phyloP scores from a whole-genome alignment of 2,797 vertebrate genomes.

The Alosa sapidissima region DNA sequence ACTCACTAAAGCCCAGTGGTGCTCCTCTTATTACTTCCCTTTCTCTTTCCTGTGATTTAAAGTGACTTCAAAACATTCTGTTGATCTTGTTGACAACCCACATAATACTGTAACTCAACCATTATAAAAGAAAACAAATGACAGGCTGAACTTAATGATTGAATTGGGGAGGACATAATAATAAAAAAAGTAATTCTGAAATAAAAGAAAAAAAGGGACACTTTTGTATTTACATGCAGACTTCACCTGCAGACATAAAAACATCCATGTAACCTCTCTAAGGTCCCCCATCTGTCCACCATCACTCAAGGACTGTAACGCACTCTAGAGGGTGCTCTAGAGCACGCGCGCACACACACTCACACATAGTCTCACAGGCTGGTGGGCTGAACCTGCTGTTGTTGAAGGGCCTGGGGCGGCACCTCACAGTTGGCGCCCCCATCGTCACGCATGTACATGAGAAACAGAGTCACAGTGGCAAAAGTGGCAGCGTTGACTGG shows the following conservation, averaged over 20 bases:
- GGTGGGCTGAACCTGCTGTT: constrained; percentile 75
- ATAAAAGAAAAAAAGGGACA: constrained; percentile 31
- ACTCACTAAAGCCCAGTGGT: neutral
- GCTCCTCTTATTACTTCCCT: neutral
- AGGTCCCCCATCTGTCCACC: neutral
- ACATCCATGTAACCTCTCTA: neutral
- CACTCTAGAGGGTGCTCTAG: neutral
- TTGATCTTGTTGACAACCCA: neutral
- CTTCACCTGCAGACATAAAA: neutral
- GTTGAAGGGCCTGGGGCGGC: constrained; percentile 56
- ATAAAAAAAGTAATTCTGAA: too few species aligned
- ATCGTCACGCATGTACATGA: constrained; percentile 78
- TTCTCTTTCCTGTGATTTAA: neutral
- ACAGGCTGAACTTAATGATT: neutral
- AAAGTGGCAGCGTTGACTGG: constrained; percentile 96
- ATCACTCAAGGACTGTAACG: neutral
- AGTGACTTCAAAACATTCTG: neutral
- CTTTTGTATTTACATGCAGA: neutral
- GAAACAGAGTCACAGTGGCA: constrained; percentile 90
- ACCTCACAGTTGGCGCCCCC: constrained; percentile 76
- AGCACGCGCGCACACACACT: constrained; percentile 29
- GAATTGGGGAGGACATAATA: neutral
- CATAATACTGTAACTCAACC: neutral
- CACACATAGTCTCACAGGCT: constrained; percentile 73
- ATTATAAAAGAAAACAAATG: neutral